A percentile compares a stretch with the other conserved stretches of the same genome.
phyloP scores from a whole-genome alignment of 2,888 invertebrate genomes.

The Cephus runcator region DNA sequence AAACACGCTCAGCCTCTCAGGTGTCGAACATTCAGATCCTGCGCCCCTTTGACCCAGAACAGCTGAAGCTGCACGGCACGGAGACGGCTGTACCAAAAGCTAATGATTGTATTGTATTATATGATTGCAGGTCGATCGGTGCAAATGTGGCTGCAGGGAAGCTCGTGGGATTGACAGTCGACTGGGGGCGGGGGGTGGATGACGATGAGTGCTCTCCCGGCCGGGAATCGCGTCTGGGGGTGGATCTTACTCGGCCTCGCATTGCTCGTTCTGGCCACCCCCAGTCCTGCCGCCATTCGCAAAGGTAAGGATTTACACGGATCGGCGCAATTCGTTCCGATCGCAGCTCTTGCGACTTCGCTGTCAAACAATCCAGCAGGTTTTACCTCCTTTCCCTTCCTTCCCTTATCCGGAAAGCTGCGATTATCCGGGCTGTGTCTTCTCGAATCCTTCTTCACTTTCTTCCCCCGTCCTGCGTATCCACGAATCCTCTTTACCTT shows the following conservation, averaged over 20 bases:
- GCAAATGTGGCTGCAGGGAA: slow-evolving; percentile 52
- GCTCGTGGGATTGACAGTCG: slow-evolving; percentile 52
- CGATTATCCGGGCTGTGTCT: no score
- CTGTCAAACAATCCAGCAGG: neutral
- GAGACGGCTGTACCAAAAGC: no score
- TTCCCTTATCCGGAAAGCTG: no score
- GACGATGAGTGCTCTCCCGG: slow-evolving; percentile 39
- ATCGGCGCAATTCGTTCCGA: slow-evolving; percentile 20
- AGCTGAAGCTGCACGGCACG: no score
- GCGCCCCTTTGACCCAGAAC: no score
- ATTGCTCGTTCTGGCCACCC: slow-evolving; percentile 57
- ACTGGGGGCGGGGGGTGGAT: slow-evolving; percentile 33
- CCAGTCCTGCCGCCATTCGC: slow-evolving; percentile 60
- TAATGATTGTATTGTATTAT: no score
- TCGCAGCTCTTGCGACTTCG: slow-evolving; percentile 13
- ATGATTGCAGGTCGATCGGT: slow-evolving; percentile 42
- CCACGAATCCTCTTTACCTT: no score
- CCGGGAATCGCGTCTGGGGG: slow-evolving; percentile 31
- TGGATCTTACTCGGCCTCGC: slow-evolving; percentile 55
- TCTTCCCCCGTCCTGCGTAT: no score
- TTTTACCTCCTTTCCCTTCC: no score
- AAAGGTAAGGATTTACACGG: slow-evolving; percentile 52
- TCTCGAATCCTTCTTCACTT: no score
- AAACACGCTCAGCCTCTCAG: no score
- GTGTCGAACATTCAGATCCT: no score